Evolutionary conservation across 2,888 invertebrate species (phyloP).

Genomic region (Metellina segmentata): DNA sequence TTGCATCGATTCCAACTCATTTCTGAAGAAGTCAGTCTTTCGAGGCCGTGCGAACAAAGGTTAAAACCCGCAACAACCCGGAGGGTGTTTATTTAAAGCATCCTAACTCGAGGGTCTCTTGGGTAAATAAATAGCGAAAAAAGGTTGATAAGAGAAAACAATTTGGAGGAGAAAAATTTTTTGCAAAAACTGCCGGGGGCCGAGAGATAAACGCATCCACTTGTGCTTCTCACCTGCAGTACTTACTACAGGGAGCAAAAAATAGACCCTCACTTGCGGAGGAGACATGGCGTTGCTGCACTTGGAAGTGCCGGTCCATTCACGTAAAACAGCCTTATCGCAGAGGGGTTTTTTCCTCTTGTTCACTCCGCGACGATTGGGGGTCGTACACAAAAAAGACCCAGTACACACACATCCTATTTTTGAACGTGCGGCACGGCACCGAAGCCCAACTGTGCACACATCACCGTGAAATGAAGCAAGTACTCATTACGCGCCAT

Average conservation of each 20-base stretch:
- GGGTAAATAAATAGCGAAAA: not conserved
- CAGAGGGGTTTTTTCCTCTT: no score
- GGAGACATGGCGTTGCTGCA: slow-evolving; percentile 16
- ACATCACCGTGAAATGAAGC: no score
- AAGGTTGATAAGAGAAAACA: not conserved
- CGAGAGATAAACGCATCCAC: not conserved
- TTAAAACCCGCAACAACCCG: slow-evolving; percentile 32
- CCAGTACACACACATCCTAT: no score
- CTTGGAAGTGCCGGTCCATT: slow-evolving; percentile 23
- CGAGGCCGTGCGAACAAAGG: not conserved
- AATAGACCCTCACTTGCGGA: slow-evolving; percentile 5
- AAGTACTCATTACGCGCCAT: no score
- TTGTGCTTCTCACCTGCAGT: slow-evolving; percentile 20
- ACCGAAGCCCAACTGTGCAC: no score
- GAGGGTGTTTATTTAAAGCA: slow-evolving; percentile 41
- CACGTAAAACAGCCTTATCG: slow-evolving; percentile 31
- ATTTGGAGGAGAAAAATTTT: not conserved
- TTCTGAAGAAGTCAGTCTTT: no score
- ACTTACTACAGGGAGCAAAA: not conserved
- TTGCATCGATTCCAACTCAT: no score
- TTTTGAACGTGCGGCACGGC: no score
- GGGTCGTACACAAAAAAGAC: no score
- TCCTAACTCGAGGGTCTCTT: not conserved
- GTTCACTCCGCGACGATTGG: no score
- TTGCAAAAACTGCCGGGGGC: no score